Evolutionary conservation across 2,888 invertebrate genomes (phyloP).

Genomic region (Aphidoletes aphidimyza): DNA sequence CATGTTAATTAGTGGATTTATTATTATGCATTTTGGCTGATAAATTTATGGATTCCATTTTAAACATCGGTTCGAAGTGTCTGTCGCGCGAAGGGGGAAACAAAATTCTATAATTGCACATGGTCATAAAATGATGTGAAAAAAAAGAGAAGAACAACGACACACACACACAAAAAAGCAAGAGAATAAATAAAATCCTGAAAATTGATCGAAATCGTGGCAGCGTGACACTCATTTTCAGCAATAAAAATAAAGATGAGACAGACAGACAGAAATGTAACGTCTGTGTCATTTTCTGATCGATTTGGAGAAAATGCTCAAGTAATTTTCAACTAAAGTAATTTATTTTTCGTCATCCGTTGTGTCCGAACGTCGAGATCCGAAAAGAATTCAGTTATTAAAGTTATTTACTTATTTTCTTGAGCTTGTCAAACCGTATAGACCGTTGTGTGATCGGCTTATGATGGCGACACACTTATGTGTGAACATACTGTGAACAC

Average conservation of each 20-base stretch:
- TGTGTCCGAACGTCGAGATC: too few relatives aligned
- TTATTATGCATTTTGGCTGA: conserved; percentile 28
- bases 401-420: background rate
- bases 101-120: background rate
- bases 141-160: background rate
- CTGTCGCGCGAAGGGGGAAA: too few relatives aligned
- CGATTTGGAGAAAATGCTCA: background rate
- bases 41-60: conserved; percentile 34
- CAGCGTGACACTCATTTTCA: background rate
- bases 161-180: background rate
- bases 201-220: background rate
- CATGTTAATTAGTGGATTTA: conserved; percentile 47
- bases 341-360: background rate
- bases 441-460: background rate
- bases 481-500: conserved; percentile 13
- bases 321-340: background rate
- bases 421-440: too few relatives aligned
- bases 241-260: background rate
- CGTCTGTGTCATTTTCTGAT: background rate
- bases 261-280: too few relatives aligned
- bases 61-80: background rate
- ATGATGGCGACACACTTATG: conserved; percentile 44
- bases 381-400: conserved; percentile 28
- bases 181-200: background rate
- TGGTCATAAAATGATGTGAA: background rate